phyloP scores from a whole-genome alignment of 2,797 vertebrate genomes.

The Erithacus rubecula region DNA sequence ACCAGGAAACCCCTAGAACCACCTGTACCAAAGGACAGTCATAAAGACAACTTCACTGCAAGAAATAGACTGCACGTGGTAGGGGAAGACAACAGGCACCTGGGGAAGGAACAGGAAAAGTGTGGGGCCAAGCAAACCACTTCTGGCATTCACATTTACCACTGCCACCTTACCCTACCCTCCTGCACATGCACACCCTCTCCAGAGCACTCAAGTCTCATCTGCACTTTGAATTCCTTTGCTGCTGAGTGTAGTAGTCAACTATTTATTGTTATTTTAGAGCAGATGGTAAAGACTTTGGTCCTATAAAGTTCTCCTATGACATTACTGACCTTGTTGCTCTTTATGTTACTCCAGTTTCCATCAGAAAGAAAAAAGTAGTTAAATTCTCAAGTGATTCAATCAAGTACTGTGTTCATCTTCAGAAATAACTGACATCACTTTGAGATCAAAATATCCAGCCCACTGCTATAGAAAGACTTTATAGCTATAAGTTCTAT shows the following conservation, averaged over 20 bases:
- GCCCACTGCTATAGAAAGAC: neutral
- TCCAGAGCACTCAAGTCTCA: neutral
- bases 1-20: neutral
- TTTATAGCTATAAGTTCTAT: neutral
- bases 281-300: neutral
- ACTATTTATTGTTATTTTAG: constrained; percentile 34
- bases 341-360: neutral
- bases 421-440: constrained; percentile 34
- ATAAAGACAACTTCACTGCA: neutral
- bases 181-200: neutral
- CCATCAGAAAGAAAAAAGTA: neutral
- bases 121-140: neutral
- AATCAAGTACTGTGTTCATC: constrained; percentile 5
- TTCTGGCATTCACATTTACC: neutral
- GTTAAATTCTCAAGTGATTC: constrained; percentile 25
- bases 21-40: neutral
- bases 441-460: constrained; percentile 44
- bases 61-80: neutral
- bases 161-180: neutral
- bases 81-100: neutral
- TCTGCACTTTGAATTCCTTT: constrained; percentile 6
- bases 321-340: constrained; percentile 1
- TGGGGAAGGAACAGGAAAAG: neutral
- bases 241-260: neutral
- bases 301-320: neutral